Percentiles rank a stretch among this genome's conserved stretches.
These are phyloP conservation scores for Calephelis nemesis DNA, from an alignment of 1,140 invertebrate species.

Conservation along the genomic window DNA sequence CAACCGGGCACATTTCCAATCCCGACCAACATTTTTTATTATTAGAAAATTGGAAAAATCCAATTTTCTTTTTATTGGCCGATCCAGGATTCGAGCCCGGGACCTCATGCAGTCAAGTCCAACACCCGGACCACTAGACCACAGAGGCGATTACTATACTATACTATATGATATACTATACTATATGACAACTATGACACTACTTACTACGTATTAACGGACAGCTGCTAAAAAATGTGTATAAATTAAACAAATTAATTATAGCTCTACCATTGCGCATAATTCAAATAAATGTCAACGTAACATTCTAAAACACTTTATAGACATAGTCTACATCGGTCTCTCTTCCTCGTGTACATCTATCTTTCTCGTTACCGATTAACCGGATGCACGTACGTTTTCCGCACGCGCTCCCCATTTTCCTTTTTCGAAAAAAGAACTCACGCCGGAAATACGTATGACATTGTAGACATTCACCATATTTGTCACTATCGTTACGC, in stretches of 20 bases:
- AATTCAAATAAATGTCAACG: constrained; percentile 4
- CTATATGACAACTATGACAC: no score
- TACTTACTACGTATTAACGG: not conserved
- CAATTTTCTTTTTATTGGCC: no score
- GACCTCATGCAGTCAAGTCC: no score
- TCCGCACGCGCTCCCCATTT: constrained; percentile 36
- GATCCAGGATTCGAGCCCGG: no score
- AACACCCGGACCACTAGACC: no score
- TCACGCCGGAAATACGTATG: constrained; percentile 35
- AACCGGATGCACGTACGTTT: constrained; percentile 20
- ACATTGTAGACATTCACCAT: constrained; percentile 32
- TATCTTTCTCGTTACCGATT: constrained; percentile 20
- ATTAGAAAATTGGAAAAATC: no score
- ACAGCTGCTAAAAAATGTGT: constrained; percentile 3
- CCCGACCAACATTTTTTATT: no score
- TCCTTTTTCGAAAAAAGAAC: constrained; percentile 38
- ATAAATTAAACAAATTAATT: constrained; percentile 7
- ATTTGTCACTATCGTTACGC: constrained; percentile 31
- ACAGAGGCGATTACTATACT: no score
- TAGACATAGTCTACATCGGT: not conserved
- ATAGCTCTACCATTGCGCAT: not conserved
- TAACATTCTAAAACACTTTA: not conserved
- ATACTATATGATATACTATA: no score
- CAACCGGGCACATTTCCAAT: no score
- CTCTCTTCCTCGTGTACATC: constrained; percentile 20